phyloP scores from a whole-genome alignment of 2,113 vertebrate species.

The Strix aluco region DNA sequence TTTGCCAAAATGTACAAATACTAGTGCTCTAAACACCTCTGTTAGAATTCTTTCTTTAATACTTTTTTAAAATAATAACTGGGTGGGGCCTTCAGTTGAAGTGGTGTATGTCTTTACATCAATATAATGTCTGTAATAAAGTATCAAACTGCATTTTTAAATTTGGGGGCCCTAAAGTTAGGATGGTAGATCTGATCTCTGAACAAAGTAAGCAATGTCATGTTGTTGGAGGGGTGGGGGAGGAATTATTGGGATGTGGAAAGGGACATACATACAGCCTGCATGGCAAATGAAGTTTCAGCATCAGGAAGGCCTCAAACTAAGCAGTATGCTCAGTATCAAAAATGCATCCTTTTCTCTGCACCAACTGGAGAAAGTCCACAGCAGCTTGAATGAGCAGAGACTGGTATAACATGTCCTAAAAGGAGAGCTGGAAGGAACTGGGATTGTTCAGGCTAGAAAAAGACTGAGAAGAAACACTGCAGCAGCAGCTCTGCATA shows the following conservation, averaged over 20 bases:
- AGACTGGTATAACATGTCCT: accelerated
- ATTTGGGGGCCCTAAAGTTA: neutral
- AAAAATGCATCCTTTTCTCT: neutral
- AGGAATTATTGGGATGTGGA: neutral
- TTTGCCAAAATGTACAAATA: neutral
- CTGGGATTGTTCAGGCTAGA: neutral
- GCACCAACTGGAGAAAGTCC: neutral
- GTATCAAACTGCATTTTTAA: neutral
- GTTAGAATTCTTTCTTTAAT: neutral
- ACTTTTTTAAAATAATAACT: neutral
- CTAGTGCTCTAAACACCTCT: neutral
- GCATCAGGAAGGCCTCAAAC: neutral
- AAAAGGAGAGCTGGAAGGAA: neutral
- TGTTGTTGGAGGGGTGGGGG: neutral
- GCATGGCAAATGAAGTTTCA: neutral
- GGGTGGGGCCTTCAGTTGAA: neutral
- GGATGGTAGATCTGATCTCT: neutral
- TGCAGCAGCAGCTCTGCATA: neutral
- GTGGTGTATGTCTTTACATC: neutral
- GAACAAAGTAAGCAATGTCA: neutral
- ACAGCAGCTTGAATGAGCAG: neutral
- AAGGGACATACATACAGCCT: neutral
- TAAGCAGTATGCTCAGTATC: neutral
- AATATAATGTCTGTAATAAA: neutral
- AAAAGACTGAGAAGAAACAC: neutral